Percentiles rank a stretch among this genome's conserved stretches.
Evolutionary conservation across 2,888 invertebrate species (phyloP).

Genomic region (Drosophila atroscutellata): DNA sequence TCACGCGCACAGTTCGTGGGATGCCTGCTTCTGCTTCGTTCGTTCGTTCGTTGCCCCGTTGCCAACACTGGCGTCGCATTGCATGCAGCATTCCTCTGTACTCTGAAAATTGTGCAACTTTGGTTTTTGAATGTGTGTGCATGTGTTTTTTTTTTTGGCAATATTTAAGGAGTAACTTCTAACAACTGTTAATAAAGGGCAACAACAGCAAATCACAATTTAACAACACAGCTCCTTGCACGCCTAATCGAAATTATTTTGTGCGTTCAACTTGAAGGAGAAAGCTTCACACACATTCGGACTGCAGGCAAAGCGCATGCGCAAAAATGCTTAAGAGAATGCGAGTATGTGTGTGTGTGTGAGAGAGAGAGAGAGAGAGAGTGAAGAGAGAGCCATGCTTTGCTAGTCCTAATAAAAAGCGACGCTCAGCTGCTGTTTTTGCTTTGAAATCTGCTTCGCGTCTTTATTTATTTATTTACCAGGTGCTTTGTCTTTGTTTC

Average conservation of each 20-base stretch:
- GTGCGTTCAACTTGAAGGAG: conserved; percentile 35
- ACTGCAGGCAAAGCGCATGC: conserved; percentile 50
- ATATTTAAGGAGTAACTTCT: not conserved
- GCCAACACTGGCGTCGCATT: conserved; percentile 2
- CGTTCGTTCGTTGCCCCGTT: conserved; percentile 34
- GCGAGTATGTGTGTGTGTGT: not conserved
- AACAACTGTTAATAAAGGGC: not conserved
- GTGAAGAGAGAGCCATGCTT: not conserved
- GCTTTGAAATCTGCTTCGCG: conserved; percentile 75
- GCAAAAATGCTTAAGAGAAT: conserved; percentile 8
- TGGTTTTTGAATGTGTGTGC: not conserved
- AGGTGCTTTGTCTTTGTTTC: conserved; percentile 44
- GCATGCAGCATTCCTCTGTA: not conserved
- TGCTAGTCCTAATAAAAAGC: conserved; percentile 19
- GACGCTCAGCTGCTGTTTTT: conserved; percentile 62
- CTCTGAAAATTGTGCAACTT: conserved; percentile 7
- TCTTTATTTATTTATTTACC: conserved; percentile 79
- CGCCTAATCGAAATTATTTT: conserved; percentile 55
- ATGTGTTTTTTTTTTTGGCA: not conserved
- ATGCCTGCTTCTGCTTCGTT: conserved; percentile 10
- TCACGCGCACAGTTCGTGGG: conserved; percentile 40
- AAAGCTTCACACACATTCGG: conserved; percentile 57
- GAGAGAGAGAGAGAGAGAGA: conserved; percentile 3
- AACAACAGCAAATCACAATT: not conserved
- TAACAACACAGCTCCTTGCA: conserved; percentile 34